Evolutionary conservation across 2,888 invertebrate species (phyloP).

Genomic region (Tribolium freemani): DNA sequence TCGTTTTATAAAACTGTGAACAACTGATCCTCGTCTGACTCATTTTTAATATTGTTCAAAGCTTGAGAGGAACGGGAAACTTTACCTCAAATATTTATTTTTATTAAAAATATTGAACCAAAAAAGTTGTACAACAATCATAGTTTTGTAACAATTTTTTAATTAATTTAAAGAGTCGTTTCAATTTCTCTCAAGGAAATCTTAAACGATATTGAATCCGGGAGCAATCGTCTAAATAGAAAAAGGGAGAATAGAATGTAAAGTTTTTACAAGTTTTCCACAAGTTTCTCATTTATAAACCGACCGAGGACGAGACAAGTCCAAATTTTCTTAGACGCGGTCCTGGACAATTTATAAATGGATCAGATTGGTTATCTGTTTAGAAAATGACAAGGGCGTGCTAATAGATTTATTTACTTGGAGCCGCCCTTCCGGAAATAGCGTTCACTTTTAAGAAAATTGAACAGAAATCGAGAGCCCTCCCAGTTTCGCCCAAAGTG

Average conservation of each 20-base stretch:
- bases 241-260: neutral
- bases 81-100: too few species aligned
- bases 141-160: too few species aligned
- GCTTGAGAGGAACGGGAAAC: too few species aligned
- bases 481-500: neutral
- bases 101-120: too few species aligned
- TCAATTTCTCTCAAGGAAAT: neutral
- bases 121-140: too few species aligned
- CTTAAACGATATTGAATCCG: neutral
- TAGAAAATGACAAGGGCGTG: constrained; percentile 10
- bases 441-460: constrained; percentile 20
- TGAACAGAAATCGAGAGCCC: constrained; percentile 13
- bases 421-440: constrained; percentile 6
- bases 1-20: neutral
- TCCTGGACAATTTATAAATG: neutral
- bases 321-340: neutral
- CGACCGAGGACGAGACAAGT: neutral
- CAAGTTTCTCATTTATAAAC: neutral
- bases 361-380: neutral
- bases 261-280: neutral
- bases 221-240: neutral
- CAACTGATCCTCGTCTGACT: neutral
- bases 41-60: too few species aligned
- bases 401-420: constrained; percentile 2
- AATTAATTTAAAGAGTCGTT: neutral